phyloP scores from a whole-genome alignment of 2,888 invertebrate genomes.

The Portevinia maculata region DNA sequence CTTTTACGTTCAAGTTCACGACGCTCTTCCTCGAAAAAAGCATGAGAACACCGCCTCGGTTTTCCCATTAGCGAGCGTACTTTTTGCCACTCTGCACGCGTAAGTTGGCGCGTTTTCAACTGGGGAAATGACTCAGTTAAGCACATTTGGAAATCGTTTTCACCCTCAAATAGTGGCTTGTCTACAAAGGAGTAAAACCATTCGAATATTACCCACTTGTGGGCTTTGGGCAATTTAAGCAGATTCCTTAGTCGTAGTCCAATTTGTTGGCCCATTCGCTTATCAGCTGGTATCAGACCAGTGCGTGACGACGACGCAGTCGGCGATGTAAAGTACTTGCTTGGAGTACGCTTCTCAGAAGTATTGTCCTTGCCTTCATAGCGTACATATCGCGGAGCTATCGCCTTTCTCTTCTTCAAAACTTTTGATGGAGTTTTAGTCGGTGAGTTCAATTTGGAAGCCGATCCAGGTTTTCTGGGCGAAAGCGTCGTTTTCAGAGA shows the following conservation, averaged over 20 bases:
- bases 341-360: slow-evolving; percentile 53
- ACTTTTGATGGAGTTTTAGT: slow-evolving; percentile 84
- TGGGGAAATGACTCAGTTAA: slow-evolving; percentile 97
- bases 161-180: slow-evolving; percentile 95
- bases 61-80: slow-evolving; percentile 98
- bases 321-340: slow-evolving; percentile 50
- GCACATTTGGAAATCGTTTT: slow-evolving; percentile 98
- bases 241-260: slow-evolving; percentile 95
- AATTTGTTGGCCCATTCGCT: slow-evolving; percentile 94
- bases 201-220: slow-evolving; percentile 99
- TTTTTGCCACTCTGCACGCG: slow-evolving; percentile 97
- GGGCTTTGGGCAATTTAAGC: slow-evolving; percentile 98
- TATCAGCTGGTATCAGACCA: slow-evolving; percentile 86
- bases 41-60: slow-evolving; percentile 95
- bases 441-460: slow-evolving; percentile 83
- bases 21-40: slow-evolving; percentile 98
- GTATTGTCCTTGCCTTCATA: slow-evolving; percentile 75
- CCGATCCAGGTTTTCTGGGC: slow-evolving; percentile 80
- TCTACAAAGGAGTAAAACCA: slow-evolving; percentile 99
- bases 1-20: slow-evolving; percentile 94
- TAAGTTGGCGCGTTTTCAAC: slow-evolving; percentile 91
- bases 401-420: slow-evolving; percentile 83
- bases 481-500: slow-evolving; percentile 86
- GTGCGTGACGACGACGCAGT: slow-evolving; percentile 35
- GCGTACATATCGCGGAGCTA: slow-evolving; percentile 82